Evolutionary conservation across 2,113 vertebrate genomes (phyloP).

Genomic region (Protobothrops flavoviridis): DNA sequence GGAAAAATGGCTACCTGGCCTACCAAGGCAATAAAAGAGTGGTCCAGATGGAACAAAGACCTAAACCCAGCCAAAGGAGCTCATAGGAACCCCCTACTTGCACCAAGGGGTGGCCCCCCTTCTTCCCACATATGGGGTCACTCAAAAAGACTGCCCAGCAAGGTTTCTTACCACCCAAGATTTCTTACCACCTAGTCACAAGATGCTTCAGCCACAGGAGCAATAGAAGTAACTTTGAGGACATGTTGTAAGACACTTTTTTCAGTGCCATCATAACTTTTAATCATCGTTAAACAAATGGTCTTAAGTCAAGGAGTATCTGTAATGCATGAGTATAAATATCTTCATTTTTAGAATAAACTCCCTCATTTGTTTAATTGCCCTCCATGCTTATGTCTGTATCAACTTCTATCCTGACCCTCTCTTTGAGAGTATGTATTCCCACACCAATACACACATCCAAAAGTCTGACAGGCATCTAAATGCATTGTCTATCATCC

Average conservation of each 20-base stretch:
- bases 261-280: too few relatives aligned
- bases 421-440: neutral
- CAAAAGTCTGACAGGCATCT: conserved; percentile 38
- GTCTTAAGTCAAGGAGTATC: too few relatives aligned
- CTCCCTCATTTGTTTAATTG: neutral
- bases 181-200: neutral
- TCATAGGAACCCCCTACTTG: neutral
- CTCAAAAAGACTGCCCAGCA: neutral
- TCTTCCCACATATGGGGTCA: neutral
- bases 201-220: too few relatives aligned
- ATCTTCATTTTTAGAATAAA: neutral
- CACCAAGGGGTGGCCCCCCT: neutral
- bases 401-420: neutral
- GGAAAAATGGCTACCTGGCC: neutral
- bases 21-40: neutral
- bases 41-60: neutral
- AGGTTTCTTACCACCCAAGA: neutral
- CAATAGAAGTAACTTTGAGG: too few relatives aligned
- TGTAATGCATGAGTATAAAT: neutral
- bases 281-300: too few relatives aligned
- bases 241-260: too few relatives aligned
- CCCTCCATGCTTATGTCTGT: neutral
- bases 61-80: neutral
- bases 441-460: conserved; percentile 29
- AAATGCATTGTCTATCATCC: conserved; percentile 45